These are phyloP conservation scores for Ptychodera flava DNA, from an alignment of 35 echinoderm and acorn worm genomes.

Conservation along the genomic window DNA sequence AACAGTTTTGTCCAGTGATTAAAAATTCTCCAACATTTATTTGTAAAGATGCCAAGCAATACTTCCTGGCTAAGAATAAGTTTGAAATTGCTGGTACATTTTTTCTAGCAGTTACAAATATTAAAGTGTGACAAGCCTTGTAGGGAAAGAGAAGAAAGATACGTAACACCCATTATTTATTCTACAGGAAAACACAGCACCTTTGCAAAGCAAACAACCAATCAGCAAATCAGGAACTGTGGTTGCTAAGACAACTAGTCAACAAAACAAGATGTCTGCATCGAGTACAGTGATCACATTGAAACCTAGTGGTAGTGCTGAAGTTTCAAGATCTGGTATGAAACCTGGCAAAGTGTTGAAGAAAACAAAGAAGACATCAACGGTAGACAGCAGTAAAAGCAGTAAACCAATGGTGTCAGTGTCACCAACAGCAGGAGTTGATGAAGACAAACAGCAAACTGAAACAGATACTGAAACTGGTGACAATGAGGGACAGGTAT, in stretches of 20 bases:
- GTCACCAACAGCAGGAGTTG: background rate
- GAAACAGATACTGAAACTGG: background rate
- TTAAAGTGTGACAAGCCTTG: too few species aligned
- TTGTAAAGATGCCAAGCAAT: too few species aligned
- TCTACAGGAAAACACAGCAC: too few species aligned
- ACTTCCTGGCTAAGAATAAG: too few species aligned
- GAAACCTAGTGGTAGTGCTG: background rate
- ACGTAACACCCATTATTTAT: too few species aligned
- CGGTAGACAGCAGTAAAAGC: background rate
- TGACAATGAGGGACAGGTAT: background rate
- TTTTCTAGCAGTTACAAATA: too few species aligned
- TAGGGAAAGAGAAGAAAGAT: too few species aligned
- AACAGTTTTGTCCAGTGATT: too few species aligned
- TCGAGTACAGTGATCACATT: background rate
- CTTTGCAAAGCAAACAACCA: too few species aligned
- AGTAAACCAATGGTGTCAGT: background rate
- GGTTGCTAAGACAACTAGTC: background rate
- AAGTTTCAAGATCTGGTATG: background rate
- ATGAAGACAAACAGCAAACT: too few species aligned
- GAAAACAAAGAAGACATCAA: background rate
- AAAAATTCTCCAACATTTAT: too few species aligned
- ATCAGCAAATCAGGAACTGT: background rate
- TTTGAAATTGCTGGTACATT: too few species aligned
- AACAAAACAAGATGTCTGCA: background rate
- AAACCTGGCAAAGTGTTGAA: background rate